Conservation (phyloP, 2,113 vertebrate species). For the Microtus montanus region DNA sequence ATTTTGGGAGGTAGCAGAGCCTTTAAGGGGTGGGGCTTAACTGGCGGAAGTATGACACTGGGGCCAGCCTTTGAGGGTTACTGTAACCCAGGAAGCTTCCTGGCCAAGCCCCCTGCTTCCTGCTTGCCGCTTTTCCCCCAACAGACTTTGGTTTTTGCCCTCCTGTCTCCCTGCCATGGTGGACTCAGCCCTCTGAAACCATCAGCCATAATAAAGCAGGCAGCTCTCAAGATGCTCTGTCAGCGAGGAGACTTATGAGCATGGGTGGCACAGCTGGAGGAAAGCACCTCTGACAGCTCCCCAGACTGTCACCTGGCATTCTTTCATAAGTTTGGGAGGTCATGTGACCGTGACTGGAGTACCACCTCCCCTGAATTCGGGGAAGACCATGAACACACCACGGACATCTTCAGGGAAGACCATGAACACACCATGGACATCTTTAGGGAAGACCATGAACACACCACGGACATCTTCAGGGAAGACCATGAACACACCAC, state of each 20-base stretch:
- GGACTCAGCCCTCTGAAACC: not conserved
- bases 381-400: fast-evolving
- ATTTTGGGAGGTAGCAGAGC: not conserved
- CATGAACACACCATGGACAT: too few relatives aligned
- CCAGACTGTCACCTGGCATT: fast-evolving
- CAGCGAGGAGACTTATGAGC: not conserved
- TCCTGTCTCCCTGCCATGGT: not conserved
- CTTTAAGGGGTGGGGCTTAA: not conserved
- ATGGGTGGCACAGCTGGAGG: not conserved
- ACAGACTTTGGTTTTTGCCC: not conserved
- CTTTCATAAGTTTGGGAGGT: not conserved
- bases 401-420: not conserved
- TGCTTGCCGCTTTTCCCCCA: not conserved
- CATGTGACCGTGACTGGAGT: conserved; percentile 35
- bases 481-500: not conserved
- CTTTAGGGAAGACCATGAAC: not conserved
- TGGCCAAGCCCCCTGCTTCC: not conserved
- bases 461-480: not conserved
- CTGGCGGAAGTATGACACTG: not conserved
- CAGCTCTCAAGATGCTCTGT: not conserved
- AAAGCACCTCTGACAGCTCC: not conserved
- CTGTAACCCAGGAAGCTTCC: not conserved
- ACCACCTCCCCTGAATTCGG: not conserved
- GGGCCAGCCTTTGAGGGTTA: not conserved
- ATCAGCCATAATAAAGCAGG: not conserved